Conservation (phyloP, 2,888 invertebrate genomes). For the Cataglyphis rosenhaueri region DNA sequence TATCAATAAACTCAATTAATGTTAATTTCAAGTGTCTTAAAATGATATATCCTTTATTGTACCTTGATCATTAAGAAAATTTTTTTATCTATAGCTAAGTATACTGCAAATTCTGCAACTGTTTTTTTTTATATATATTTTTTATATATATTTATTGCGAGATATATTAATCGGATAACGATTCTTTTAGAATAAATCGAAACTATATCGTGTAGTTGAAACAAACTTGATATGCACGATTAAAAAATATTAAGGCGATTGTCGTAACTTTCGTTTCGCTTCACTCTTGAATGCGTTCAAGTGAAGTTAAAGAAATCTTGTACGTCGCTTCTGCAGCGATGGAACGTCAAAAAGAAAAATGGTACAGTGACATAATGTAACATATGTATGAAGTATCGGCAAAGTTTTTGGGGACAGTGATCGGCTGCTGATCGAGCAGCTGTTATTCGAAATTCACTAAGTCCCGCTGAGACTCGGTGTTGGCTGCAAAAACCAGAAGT, state of each 20-base stretch:
- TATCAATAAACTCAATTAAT: background rate
- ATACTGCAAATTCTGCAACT: background rate
- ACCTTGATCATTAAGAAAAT: background rate
- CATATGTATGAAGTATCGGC: background rate
- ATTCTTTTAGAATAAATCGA: background rate
- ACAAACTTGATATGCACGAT: background rate
- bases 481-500: background rate
- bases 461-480: background rate
- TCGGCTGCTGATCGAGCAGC: background rate
- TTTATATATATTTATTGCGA: background rate
- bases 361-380: background rate
- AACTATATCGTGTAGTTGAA: conserved; percentile 16
- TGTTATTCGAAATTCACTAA: conserved; percentile 1
- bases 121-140: too few relatives aligned
- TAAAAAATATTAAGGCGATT: conserved; percentile 35
- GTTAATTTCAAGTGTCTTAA: background rate
- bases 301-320: background rate
- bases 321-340: background rate
- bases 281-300: conserved; percentile 33
- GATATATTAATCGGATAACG: background rate
- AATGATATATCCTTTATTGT: background rate
- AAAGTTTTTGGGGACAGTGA: background rate
- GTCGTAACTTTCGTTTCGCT: conserved; percentile 56
- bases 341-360: background rate
- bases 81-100: background rate